Base-by-base conservation (phyloP, 2,888 invertebrate genomes). In the Malthinus seriepunctatus region DNA sequence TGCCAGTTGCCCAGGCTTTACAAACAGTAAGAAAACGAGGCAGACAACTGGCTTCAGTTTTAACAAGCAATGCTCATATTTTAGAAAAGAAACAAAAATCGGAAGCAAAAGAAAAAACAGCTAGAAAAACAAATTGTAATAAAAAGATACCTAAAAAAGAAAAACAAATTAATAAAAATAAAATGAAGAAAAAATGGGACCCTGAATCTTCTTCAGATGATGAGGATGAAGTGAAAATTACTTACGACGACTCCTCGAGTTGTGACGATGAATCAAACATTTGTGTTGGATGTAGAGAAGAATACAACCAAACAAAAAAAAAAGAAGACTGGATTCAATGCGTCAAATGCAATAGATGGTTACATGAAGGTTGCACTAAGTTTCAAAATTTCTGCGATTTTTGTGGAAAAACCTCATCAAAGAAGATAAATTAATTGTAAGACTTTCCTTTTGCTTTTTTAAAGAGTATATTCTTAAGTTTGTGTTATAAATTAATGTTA, bases 331-430 rank as follows among this genome's bases (percentile, higher is more conserved):
- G 42, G 42, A 8, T 42, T 5, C 12, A 42, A 12, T 42, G 42
- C 8, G 4, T 42, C 1, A 9, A 7, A 12, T 42, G 42, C 12
- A 9, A n/a, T 8, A 9, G 6, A 4, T 42, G 42, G 42, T 42
- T 42, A 8, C 42, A 42, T 15, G 42, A 42, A 15, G 44, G 52
- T 39, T 64, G 66, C 50, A 39, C 62, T 8, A 55, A 12, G 15
- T 67, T 48, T 55, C 42, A 44, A 49, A 56, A 67, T 42, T 10
- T 45, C 32, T 66, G 63, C 39, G 10, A 58, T 6, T 8, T 32
- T 1, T 65, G 60, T 34, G 48, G 48, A 1, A 48, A 48, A 10
- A 34, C 23, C 2, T 2, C 23, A 5, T 23, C 23, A 2, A 23
- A 23, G 5, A 23, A 23, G 23, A 23, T n/a, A n/a, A n/a, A n/a